These are phyloP conservation scores for Agonopterix arenella DNA, from an alignment of 2,888 invertebrate genomes.

Conservation along the genomic window DNA sequence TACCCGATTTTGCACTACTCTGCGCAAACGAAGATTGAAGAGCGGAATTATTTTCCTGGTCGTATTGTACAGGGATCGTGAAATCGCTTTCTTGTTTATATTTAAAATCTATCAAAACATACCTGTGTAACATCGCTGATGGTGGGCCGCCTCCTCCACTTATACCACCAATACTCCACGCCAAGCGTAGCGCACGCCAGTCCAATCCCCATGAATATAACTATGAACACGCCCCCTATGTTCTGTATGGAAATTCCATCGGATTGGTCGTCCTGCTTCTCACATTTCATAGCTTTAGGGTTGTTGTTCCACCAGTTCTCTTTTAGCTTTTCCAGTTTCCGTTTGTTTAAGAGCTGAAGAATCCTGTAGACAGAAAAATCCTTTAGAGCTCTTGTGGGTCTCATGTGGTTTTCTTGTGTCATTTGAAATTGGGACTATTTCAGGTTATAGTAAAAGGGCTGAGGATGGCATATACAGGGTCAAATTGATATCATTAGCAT, in stretches of 20 bases:
- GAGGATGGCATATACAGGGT: too few relatives aligned
- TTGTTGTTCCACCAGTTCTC: constrained; percentile 98
- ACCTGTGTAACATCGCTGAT: constrained; percentile 80
- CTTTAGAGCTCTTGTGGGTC: too few relatives aligned
- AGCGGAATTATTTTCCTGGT: too few relatives aligned
- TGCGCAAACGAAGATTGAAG: too few relatives aligned
- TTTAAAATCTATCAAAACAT: neutral
- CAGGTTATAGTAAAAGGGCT: too few relatives aligned
- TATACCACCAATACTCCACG: constrained; percentile 97
- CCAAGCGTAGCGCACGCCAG: constrained; percentile 93
- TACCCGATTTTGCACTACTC: too few relatives aligned
- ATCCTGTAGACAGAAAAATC: constrained; percentile 78
- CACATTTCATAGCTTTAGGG: constrained; percentile 84
- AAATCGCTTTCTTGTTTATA: too few relatives aligned
- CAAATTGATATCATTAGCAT: too few relatives aligned
- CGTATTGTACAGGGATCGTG: too few relatives aligned
- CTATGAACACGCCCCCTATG: constrained; percentile 98
- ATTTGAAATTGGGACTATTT: too few relatives aligned
- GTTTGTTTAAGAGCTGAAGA: constrained; percentile 93
- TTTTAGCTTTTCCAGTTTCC: constrained; percentile 94
- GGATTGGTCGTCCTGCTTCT: constrained; percentile 93
- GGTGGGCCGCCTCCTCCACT: constrained; percentile 80
- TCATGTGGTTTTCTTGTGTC: too few relatives aligned
- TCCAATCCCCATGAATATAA: constrained; percentile 96
- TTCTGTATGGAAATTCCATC: constrained; percentile 99